phyloP scores from a whole-genome alignment of 1,140 invertebrate species.

The Drosophila sulfurigaster region DNA sequence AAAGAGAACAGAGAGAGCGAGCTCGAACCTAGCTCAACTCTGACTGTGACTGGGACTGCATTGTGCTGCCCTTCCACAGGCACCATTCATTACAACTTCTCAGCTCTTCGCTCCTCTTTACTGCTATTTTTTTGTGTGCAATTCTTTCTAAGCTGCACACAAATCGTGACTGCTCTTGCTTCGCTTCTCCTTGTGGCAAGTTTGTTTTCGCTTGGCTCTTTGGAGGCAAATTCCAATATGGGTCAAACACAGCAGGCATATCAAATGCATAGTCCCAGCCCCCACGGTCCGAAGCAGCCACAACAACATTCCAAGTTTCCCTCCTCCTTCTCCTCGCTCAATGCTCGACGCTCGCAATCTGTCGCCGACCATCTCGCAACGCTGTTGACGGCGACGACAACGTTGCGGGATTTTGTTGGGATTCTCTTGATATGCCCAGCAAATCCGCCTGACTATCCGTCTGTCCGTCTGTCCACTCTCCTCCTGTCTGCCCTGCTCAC shows the following conservation, averaged over 20 bases:
- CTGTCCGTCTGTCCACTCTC: neutral
- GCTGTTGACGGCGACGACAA: constrained; percentile 2
- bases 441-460: constrained; percentile 7
- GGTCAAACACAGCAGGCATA: constrained; percentile 82
- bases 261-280: constrained; percentile 71
- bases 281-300: constrained; percentile 43
- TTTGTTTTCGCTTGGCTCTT: constrained; percentile 38
- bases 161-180: constrained; percentile 65
- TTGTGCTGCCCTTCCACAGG: constrained; percentile 44
- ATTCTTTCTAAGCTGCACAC: constrained; percentile 69
- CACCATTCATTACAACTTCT: constrained; percentile 69
- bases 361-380: constrained; percentile 66
- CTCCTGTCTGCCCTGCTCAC: neutral
- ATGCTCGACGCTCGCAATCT: constrained; percentile 58
- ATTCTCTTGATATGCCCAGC: constrained; percentile 56
- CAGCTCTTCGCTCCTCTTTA: neutral
- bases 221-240: constrained; percentile 79
- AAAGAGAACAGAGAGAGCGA: neutral
- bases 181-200: constrained; percentile 29
- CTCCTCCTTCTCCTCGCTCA: constrained; percentile 5
- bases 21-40: constrained; percentile 9
- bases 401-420: constrained; percentile 70
- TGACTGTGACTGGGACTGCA: constrained; percentile 3
- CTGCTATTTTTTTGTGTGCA: neutral
- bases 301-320: constrained; percentile 59